Base-by-base conservation (phyloP, 2,797 vertebrate genomes). In the Hippoglossus hippoglossus region DNA sequence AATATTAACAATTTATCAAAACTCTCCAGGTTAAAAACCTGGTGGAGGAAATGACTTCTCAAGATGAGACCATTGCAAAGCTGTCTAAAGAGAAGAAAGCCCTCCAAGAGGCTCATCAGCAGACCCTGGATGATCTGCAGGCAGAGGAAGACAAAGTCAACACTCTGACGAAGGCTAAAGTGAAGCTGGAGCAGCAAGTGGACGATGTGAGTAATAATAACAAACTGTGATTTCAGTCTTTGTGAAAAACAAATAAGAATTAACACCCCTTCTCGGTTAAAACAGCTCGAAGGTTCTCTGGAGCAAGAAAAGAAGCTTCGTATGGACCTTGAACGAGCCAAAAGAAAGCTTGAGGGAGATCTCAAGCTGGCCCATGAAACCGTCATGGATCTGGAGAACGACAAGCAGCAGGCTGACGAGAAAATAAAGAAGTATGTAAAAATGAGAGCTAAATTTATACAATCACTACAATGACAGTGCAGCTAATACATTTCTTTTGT, bases 261-360 rank as follows among this genome's bases (percentile, higher is more conserved):
- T 28, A 51, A 77, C 52, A 9, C 3, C n/a, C 54, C 5, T 2
- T 54, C 16, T 52, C 1, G 21, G 0, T 75, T 55, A 28, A 25
- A 49, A 66, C 74, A 97, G 96, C 91, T 95, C 85, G 96, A 98
- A 87, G 94, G 90, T 46, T 95, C 95, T 67, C 90, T 97, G 59
- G 96, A 97, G 75, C 95, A 96, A 82, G 96, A 97, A 77, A 96
- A 95, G 88, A 97, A 96, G 81, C 87, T 95, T 0, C 93, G 95
- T 2, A 88, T 96, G 88, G 96, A 97, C 77, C 93, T 97, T 67
- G 95, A 96, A 83, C 93, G 95, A 89, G 88, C 91, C 75, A 97
- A 97, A 84, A 95, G 96, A 52, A 97, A 96, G 82, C 87, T 95
- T 84, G 95, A 97, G 91, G 94, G 88, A 21, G 96, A 97, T 78